phyloP scores from a whole-genome alignment of 2,113 vertebrate species.

The Ondatra zibethicus region DNA sequence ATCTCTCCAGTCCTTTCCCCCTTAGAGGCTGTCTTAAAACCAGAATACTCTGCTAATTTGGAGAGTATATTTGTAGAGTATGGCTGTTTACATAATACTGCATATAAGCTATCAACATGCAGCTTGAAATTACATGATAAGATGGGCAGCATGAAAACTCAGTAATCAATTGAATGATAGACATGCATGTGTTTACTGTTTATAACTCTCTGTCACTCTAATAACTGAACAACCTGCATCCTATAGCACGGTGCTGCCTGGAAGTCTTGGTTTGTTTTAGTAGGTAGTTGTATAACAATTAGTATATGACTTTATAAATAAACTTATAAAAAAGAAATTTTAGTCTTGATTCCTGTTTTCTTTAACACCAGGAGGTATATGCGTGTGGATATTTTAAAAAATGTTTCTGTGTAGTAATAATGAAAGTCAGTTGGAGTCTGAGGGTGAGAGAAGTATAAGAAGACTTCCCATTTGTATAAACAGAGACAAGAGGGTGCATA shows the following conservation, averaged over 20 bases:
- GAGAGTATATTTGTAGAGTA: background rate
- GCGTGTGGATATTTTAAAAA: background rate
- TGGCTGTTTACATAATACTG: background rate
- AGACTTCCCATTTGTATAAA: background rate
- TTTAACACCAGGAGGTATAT: background rate
- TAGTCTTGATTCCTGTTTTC: background rate
- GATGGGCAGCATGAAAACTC: background rate
- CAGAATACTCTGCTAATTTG: background rate
- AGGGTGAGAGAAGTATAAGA: background rate
- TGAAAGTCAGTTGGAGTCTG: background rate
- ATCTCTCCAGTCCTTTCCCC: too few relatives aligned
- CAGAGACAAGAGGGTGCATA: background rate
- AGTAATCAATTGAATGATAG: background rate
- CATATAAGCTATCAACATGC: background rate
- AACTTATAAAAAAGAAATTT: background rate
- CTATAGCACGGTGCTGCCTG: background rate
- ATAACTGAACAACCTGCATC: background rate
- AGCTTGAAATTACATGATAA: background rate
- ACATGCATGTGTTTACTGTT: background rate
- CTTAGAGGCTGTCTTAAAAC: background rate
- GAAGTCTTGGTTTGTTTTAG: background rate
- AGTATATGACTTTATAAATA: background rate
- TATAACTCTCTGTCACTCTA: background rate
- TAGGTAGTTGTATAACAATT: background rate
- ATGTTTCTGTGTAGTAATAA: background rate